Base-by-base conservation (phyloP, 2,888 invertebrate species). In the Cynaeus angustus region DNA sequence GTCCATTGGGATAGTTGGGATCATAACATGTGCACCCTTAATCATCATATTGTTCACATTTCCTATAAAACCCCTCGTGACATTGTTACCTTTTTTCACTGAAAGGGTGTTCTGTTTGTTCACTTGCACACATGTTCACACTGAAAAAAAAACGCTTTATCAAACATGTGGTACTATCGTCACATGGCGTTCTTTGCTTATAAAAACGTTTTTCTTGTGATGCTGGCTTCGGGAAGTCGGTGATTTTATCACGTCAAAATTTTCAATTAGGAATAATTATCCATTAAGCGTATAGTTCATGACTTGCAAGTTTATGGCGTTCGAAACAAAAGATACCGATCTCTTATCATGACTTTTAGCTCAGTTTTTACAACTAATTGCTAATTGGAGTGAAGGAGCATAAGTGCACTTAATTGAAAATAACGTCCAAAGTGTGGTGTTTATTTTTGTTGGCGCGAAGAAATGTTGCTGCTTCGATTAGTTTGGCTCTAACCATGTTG, bases 251-350 rank as follows among this genome's bases (percentile, higher is more conserved):
- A n/a, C 21, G 30, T 13, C 46, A 30, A 12, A 45, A 14, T 59
- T 5, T 45, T 43, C 59, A 46, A 58, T 59, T 59, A 59, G 46
- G n/a, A 26, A 30, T 59, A 8, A 46, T 46, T 14, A 46, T 59
- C 46, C 59, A 59, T 59, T 59, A 59, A 41, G 43, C 37, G 58
- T 45, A 46, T 62, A 62, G 62, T 37, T 30, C 14, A 62, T 62
- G 62, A 62, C 62, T 62, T 62, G 62, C 62, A 13, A 10, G 7
- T 50, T 62, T 38, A 7, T 21, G 38, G 13, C 41, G 33, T 9
- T 38, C 28, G 62, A 50, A 62, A 62, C 62, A 62, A 62, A 62
- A 62, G 62, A 48, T 62, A 50, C 37, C 48, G 61, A 61, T 61
- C 61, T 7, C 38, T 33, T 55, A 37, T 55, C 55, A 52, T 21